Percentiles rank a stretch among this genome's conserved stretches.
Conservation (phyloP, 2,888 invertebrate species). For the Eupithecia insigniata region DNA sequence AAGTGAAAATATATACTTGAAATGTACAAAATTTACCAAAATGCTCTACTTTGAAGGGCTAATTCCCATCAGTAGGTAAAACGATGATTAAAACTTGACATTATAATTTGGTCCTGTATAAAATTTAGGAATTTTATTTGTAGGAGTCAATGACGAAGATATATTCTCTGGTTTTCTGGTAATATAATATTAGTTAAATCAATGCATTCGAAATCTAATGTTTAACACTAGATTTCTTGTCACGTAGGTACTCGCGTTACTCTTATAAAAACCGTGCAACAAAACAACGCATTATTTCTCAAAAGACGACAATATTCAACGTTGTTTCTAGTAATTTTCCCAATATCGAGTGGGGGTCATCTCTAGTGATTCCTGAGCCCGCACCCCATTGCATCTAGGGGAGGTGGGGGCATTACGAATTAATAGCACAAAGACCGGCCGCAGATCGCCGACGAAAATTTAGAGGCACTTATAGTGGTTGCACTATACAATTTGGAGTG, state of each 20-base stretch:
- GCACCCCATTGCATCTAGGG: slow-evolving; percentile 62
- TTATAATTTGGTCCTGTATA: too few species aligned
- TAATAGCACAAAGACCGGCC: slow-evolving; percentile 84
- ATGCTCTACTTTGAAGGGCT: too few species aligned
- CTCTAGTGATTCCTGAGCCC: slow-evolving; percentile 31
- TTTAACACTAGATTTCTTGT: neutral
- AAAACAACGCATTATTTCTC: slow-evolving; percentile 26
- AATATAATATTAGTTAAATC: too few species aligned
- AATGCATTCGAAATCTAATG: too few species aligned
- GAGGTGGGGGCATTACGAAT: slow-evolving; percentile 82
- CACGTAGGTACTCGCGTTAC: neutral
- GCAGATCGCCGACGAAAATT: slow-evolving; percentile 82
- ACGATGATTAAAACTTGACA: too few species aligned
- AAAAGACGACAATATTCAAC: neutral
- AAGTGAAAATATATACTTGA: too few species aligned
- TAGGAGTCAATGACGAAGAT: too few species aligned
- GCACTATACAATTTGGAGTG: slow-evolving; percentile 7
- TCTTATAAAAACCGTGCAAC: neutral
- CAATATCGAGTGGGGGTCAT: slow-evolving; percentile 28
- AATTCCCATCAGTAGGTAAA: too few species aligned
- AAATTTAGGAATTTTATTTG: too few species aligned
- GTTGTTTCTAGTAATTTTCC: neutral
- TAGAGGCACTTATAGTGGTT: slow-evolving; percentile 71
- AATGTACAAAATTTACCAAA: too few species aligned
- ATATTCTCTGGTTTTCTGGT: too few species aligned